Evolutionary conservation across 2,797 vertebrate genomes (phyloP).

Genomic region (Ataeniobius toweri): DNA sequence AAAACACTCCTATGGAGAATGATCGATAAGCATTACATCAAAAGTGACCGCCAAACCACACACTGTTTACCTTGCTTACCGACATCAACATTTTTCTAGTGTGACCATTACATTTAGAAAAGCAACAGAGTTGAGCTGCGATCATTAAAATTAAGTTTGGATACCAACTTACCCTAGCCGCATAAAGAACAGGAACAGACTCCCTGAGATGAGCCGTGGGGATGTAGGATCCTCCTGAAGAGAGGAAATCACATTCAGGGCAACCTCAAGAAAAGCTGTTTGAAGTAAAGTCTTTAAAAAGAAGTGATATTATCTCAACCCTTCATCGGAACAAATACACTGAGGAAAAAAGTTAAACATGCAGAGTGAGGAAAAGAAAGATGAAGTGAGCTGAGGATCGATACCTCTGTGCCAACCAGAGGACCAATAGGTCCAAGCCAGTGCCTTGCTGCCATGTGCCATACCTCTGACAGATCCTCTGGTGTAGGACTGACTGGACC

Average conservation of each 20-base stretch:
- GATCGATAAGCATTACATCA: background rate
- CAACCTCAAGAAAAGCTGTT: background rate
- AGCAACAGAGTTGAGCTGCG: background rate
- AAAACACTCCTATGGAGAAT: background rate
- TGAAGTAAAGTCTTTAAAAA: background rate
- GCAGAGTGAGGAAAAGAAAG: background rate
- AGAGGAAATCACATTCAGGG: background rate
- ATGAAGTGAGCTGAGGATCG: constrained; percentile 17
- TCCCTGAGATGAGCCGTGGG: constrained; percentile 85
- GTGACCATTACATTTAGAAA: too few relatives aligned
- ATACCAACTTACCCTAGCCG: constrained; percentile 80
- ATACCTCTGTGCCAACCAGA: constrained; percentile 87
- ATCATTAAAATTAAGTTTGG: background rate
- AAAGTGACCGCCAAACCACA: too few relatives aligned
- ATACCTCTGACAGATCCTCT: constrained; percentile 87
- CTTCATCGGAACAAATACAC: background rate
- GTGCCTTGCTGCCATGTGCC: constrained; percentile 82
- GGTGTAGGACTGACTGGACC: constrained; percentile 82
- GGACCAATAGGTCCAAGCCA: constrained; percentile 81
- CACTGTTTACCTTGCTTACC: too few relatives aligned
- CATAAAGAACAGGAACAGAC: constrained; percentile 79
- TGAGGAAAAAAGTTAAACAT: background rate
- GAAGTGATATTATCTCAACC: background rate
- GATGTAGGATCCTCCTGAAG: constrained; percentile 81
- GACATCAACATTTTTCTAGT: too few relatives aligned